A percentile compares a stretch with the other conserved stretches of the same genome.
These are phyloP conservation scores for Lates japonicus DNA, from an alignment of 2,797 vertebrate genomes.

Conservation along the genomic window DNA sequence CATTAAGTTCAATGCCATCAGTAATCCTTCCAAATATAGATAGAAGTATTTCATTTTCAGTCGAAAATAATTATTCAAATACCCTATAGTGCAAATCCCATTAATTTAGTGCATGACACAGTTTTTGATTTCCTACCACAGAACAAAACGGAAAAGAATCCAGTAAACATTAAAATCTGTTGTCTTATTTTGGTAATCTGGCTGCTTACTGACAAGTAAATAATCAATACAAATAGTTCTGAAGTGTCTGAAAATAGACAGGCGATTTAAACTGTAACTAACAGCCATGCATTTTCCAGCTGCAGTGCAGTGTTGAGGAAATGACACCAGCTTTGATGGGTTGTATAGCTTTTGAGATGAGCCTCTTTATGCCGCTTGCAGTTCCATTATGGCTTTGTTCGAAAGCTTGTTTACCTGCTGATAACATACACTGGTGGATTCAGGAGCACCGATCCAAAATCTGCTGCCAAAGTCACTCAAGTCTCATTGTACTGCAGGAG, in stretches of 20 bases:
- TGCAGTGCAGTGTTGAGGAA: slow-evolving; percentile 86
- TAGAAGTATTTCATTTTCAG: slow-evolving; percentile 82
- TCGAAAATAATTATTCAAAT: slow-evolving; percentile 85
- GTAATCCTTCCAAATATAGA: slow-evolving; percentile 86
- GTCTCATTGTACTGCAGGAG: slow-evolving; percentile 89
- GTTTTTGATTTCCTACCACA: slow-evolving; percentile 78
- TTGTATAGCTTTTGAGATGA: slow-evolving; percentile 90
- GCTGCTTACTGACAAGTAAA: slow-evolving; percentile 86
- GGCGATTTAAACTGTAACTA: slow-evolving; percentile 86
- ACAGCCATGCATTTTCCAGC: slow-evolving; percentile 84
- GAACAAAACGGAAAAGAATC: slow-evolving; percentile 79
- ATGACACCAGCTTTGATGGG: slow-evolving; percentile 89
- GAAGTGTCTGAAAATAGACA: slow-evolving; percentile 87
- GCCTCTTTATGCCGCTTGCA: slow-evolving; percentile 89
- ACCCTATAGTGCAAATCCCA: slow-evolving; percentile 84
- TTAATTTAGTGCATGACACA: slow-evolving; percentile 86
- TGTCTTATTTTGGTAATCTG: slow-evolving; percentile 86
- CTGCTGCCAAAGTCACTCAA: slow-evolving; percentile 91
- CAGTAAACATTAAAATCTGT: slow-evolving; percentile 82
- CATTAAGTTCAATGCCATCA: slow-evolving; percentile 78
- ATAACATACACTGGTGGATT: slow-evolving; percentile 93
- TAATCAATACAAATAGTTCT: slow-evolving; percentile 87
- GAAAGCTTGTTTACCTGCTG: slow-evolving; percentile 93
- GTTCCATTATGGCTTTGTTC: slow-evolving; percentile 92
- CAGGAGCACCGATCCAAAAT: slow-evolving; percentile 90